Evolutionary conservation across 2,113 vertebrate species (phyloP).

Genomic region (Sinocyclocheilus rhinocerous): DNA sequence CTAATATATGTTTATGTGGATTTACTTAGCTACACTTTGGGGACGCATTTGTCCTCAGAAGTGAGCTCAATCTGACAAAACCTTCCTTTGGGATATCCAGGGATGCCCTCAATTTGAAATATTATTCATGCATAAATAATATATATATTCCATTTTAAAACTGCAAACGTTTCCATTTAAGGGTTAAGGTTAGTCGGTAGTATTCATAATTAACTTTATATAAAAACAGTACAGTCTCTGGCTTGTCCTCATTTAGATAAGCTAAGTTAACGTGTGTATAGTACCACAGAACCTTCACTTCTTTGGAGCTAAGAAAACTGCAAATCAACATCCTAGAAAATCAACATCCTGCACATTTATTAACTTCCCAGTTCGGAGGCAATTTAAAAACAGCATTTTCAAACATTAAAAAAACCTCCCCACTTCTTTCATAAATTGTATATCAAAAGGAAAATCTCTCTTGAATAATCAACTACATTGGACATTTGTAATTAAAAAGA

Average conservation of each 20-base stretch:
- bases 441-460: conserved; percentile 11
- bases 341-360: not conserved
- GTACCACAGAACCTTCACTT: not conserved
- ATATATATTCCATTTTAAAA: not conserved
- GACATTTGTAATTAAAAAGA: conserved; percentile 36
- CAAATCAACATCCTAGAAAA: conserved; percentile 20
- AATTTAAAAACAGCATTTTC: not conserved
- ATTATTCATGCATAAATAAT: not conserved
- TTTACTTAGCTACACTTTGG: conserved; percentile 5
- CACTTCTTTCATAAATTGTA: conserved; percentile 34
- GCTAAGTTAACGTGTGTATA: not conserved
- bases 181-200: not conserved
- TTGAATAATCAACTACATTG: not conserved
- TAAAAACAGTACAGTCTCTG: not conserved
- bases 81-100: conserved; percentile 1
- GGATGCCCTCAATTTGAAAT: not conserved
- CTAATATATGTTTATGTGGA: not conserved
- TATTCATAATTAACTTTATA: not conserved
- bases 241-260: not conserved
- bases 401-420: not conserved
- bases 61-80: conserved; percentile 2
- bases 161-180: not conserved
- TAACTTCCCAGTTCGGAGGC: not conserved
- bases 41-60: not conserved
- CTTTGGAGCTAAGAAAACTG: conserved; percentile 9